Evolutionary conservation across 2,113 vertebrate species (phyloP), one percentile per base, ranked within the genome.

Genomic region (Oxyruncus cristatus): DNA sequence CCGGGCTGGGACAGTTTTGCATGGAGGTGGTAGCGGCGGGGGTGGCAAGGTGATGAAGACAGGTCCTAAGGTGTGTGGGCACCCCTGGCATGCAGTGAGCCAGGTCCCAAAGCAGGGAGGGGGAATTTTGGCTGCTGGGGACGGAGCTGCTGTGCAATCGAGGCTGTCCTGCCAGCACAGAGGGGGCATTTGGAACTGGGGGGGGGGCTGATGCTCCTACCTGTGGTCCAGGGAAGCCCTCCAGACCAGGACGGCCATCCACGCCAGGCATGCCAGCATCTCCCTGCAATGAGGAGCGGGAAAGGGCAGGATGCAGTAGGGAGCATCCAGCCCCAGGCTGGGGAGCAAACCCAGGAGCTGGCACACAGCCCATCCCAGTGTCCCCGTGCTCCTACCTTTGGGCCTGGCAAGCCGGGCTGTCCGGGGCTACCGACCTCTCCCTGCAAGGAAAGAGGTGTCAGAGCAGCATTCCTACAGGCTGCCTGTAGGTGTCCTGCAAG

Each of bases 211-310:
- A 68, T 23, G 28, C 8, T 86, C 94, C 83, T 96, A 99, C 99
- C 98, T 98, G 98, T 12, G 98, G 98, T 82, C 99, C 99, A 0
- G 98, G 98, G 44, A 98, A 97, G 20, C 99, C 99, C 8, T 99
- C 98, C 93, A 98, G 86, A 17, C 99, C 99, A 1, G 98, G 98
- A 17, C 96, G 98, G 9, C 99, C 99, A 1, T 99, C 98, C 77
- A 87, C 66, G 4, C 99, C 97, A 2, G 94, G 89, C 44, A 83
- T 7, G 74, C 99, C 95, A 1, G 96, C 77, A 11, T 98, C 97
- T 75, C 98, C 98, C 98, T 98, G 83, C 18, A 86, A n/a, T 0
- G 8, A 68, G 83, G 12, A 26, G 4, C 0, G 3, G n/a, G 27
- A 62, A 32, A 26, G 39, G 35, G n/a, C 3, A 22, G 39, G 71